Evolutionary conservation across 2,888 invertebrate genomes (phyloP), one percentile per base, ranked within the genome.

Genomic region (Diplazon laetatorius): DNA sequence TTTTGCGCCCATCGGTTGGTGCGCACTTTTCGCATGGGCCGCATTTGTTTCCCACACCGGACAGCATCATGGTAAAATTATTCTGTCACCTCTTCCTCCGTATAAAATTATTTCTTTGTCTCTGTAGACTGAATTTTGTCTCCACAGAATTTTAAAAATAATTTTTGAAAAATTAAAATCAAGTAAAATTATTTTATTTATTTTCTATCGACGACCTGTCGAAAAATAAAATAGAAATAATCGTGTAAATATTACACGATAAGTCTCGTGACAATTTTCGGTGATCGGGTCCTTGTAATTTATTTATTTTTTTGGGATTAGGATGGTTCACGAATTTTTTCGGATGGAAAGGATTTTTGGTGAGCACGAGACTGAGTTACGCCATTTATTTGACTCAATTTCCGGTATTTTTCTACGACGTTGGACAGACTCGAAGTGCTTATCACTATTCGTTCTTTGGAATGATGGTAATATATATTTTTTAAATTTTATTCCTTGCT

Each of bases 331-430:
- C 93, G 12, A 88, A 89, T 76, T 78, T 94, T 46, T 92, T 94
- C 60, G 92, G 93, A 8, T 93, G 93, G 93, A 92, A 91, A 82
- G 93, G 93, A 55, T 95, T 94, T 86, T 91, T 93, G 82, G 91
- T 95, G 8, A 93, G 93, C 84, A 95, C 95, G 9, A 93, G 94
- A 86, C 91, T 95, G n/a, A 95, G 95, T 39, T 95, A 95, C 86
- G 93, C 94, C 37, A 92, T 95, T 65, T 95, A 95, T 86, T 90
- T 95, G 76, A 94, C 94, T 25, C 95, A 95, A 87, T 95, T 95
- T 84, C 95, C 95, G 3, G 93, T 95, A 70, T 95, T 94, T 87
- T 95, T 95, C 89, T 95, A 92, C 85, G 94, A 95, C 84, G 94
- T 95, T 37, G 95, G 95, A 1, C 92, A 92, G 66, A 93, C 93